Conservation (phyloP, 2,113 vertebrate species). For the Ophiodon elongatus region DNA sequence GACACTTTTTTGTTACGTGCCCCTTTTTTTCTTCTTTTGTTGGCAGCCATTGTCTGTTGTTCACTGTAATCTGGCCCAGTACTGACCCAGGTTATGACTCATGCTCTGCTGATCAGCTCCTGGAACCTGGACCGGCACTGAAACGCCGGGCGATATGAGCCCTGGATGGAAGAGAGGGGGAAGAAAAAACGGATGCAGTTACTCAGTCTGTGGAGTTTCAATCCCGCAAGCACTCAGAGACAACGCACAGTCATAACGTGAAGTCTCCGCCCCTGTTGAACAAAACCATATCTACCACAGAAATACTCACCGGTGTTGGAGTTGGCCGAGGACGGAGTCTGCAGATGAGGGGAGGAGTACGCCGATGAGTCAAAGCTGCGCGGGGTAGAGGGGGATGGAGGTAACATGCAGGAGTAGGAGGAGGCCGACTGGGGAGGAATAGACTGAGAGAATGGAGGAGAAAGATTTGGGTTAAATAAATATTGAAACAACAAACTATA, state of each 20-base stretch:
- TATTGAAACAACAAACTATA: not conserved
- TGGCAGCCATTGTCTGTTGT: conserved; percentile 45
- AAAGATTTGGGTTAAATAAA: not conserved
- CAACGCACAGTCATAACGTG: not conserved
- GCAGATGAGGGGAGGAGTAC: conserved; percentile 83
- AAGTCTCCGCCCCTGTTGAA: not conserved
- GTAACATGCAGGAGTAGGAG: conserved; percentile 85
- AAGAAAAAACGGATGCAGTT: not conserved
- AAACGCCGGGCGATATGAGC: conserved; percentile 86
- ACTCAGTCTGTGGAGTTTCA: not conserved
- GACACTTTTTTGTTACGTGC: conserved; percentile 52
- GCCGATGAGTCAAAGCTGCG: conserved; percentile 82
- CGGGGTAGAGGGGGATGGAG: conserved; percentile 79
- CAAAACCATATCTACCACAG: not conserved
- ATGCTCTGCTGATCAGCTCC: conserved; percentile 84
- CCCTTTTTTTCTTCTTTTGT: conserved; percentile 20
- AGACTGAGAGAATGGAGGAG: conserved; percentile 63
- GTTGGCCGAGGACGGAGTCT: conserved; percentile 78
- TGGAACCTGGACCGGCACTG: conserved; percentile 87
- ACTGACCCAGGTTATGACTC: conserved; percentile 85
- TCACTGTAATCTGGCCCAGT: conserved; percentile 89
- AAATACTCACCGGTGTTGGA: conserved; percentile 81
- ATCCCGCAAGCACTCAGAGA: not conserved
- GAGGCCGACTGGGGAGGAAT: conserved; percentile 80
- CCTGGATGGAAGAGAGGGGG: conserved; percentile 58